These are phyloP conservation scores for Cheiracanthium punctorium DNA, from an alignment of 2,888 invertebrate genomes.

Conservation along the genomic window DNA sequence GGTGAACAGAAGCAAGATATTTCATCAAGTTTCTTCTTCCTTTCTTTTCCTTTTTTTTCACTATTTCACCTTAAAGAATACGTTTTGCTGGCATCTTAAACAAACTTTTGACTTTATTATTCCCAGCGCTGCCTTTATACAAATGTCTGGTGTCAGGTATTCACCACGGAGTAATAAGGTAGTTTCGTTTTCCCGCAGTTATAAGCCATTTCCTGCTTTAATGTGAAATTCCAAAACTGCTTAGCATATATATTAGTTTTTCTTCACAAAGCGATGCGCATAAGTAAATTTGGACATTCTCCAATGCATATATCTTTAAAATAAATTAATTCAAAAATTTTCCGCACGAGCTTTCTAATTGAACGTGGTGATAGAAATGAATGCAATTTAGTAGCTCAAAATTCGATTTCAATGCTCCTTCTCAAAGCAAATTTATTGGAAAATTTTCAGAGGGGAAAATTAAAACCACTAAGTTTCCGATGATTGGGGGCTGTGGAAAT, in stretches of 20 bases:
- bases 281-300: background rate
- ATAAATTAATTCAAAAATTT: too few species aligned
- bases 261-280: background rate
- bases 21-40: too few species aligned
- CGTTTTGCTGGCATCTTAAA: background rate
- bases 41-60: too few species aligned
- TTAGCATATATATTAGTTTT: slow-evolving; percentile 3
- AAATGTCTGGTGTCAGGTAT: background rate
- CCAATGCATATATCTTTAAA: background rate
- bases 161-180: background rate
- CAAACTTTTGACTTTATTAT: slow-evolving; percentile 2
- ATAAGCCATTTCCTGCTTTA: background rate
- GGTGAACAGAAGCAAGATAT: too few species aligned
- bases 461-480: too few species aligned
- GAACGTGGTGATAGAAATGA: too few species aligned
- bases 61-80: background rate
- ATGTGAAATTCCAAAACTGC: background rate
- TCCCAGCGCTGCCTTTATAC: background rate
- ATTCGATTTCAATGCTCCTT: too few species aligned
- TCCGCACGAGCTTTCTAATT: too few species aligned
- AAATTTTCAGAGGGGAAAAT: too few species aligned
- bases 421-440: too few species aligned
- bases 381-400: too few species aligned
- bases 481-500: too few species aligned
- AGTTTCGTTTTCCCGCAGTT: background rate